phyloP scores from a whole-genome alignment of 2,888 invertebrate genomes.

The Ceraclea dissimilis region DNA sequence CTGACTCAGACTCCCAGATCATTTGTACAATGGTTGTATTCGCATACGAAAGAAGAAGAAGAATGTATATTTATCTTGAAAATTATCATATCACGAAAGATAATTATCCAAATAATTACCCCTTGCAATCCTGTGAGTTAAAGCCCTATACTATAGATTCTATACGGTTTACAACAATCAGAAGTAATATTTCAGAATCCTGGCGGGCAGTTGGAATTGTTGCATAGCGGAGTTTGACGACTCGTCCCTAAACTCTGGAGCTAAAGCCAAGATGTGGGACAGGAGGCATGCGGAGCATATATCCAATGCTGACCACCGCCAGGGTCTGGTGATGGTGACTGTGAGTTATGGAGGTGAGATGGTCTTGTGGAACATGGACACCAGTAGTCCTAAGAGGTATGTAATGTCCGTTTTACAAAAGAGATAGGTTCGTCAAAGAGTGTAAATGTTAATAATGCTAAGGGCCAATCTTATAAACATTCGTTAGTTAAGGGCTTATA shows the following conservation, averaged over 20 bases:
- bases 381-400: conserved; percentile 62
- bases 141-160: too few species aligned
- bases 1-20: too few species aligned
- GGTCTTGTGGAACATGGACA: conserved; percentile 74
- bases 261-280: conserved; percentile 62
- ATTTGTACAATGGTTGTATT: too few species aligned
- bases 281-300: conserved; percentile 68
- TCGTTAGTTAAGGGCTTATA: too few species aligned
- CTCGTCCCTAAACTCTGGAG: conserved; percentile 41
- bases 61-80: too few species aligned
- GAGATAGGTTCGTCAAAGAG: not conserved
- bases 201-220: conserved; percentile 74
- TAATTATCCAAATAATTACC: too few species aligned
- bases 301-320: conserved; percentile 57
- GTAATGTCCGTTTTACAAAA: not conserved
- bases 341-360: conserved; percentile 72
- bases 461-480: too few species aligned
- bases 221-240: conserved; percentile 62
- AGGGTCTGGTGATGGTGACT: conserved; percentile 65
- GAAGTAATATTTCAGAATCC: conserved; percentile 51
- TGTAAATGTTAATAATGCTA: too few species aligned
- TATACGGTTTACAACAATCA: too few species aligned
- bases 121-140: too few species aligned
- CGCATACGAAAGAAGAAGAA: too few species aligned
- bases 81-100: too few species aligned